phyloP scores from a whole-genome alignment of 2,797 vertebrate genomes.

The Gorsachius magnificus region DNA sequence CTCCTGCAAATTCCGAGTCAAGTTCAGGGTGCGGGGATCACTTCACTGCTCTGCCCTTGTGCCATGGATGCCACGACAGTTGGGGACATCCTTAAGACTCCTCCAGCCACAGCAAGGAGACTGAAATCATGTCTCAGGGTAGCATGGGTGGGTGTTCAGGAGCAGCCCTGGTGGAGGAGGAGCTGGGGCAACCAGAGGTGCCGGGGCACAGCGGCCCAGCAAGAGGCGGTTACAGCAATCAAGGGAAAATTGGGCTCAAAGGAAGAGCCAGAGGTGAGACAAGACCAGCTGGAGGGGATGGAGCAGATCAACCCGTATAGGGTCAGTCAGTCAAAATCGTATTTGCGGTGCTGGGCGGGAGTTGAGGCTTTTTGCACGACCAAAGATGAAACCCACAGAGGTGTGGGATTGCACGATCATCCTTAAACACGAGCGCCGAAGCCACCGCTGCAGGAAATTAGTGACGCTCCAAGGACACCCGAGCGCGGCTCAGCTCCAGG shows the following conservation, averaged over 20 bases:
- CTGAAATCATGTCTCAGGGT: background rate
- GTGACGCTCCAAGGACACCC: background rate
- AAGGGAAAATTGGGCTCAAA: background rate
- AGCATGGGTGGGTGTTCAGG: background rate
- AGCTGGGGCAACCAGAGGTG: background rate
- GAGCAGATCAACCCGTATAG: background rate
- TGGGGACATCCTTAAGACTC: background rate
- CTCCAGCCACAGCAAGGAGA: background rate
- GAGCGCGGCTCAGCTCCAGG: background rate
- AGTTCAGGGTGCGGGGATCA: too few relatives aligned
- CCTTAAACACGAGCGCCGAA: background rate
- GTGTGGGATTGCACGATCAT: background rate
- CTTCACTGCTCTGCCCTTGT: background rate
- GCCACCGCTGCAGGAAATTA: background rate
- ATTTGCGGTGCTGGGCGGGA: background rate
- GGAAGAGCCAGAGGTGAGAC: background rate
- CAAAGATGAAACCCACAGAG: background rate
- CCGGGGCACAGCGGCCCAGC: rapidly evolving
- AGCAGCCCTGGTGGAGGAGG: background rate
- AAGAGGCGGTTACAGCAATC: rapidly evolving
- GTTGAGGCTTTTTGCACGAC: background rate
- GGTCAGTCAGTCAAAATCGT: background rate
- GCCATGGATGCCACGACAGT: rapidly evolving
- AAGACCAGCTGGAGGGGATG: background rate
- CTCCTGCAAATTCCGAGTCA: background rate